These are phyloP conservation scores for Monopterus albus DNA, from an alignment of 2,113 vertebrate genomes.

Conservation along the genomic window DNA sequence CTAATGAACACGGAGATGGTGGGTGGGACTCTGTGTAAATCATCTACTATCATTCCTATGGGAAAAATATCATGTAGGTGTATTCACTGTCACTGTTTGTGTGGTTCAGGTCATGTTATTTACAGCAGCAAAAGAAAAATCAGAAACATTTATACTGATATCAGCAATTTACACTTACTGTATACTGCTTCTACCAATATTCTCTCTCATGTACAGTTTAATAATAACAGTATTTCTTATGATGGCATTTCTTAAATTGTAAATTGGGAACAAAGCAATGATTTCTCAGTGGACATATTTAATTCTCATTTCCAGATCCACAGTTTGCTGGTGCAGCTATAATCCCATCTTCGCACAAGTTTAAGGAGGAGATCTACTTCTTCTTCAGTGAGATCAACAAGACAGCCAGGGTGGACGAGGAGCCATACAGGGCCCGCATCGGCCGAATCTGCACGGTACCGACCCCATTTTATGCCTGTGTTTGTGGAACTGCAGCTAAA, in stretches of 20 bases:
- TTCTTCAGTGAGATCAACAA: slow-evolving; percentile 86
- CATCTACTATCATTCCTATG: slow-evolving; percentile 26
- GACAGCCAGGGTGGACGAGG: slow-evolving; percentile 79
- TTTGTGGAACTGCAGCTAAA: neutral
- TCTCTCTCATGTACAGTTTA: neutral
- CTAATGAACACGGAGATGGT: slow-evolving; percentile 49
- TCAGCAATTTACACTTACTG: neutral
- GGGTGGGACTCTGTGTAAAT: slow-evolving; percentile 51
- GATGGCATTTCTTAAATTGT: too few species aligned
- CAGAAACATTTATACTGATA: slow-evolving; percentile 7
- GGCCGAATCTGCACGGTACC: slow-evolving; percentile 85
- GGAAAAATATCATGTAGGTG: slow-evolving; percentile 32
- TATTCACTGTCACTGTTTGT: slow-evolving; percentile 7
- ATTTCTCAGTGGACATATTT: neutral
- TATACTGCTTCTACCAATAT: neutral
- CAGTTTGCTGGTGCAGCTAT: slow-evolving; percentile 84
- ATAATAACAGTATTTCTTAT: neutral
- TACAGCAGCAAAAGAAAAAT: neutral
- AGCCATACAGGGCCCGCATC: slow-evolving; percentile 82
- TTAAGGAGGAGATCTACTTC: slow-evolving; percentile 85
- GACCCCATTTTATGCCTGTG: neutral
- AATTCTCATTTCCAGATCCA: slow-evolving; percentile 70
- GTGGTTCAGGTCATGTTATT: neutral
- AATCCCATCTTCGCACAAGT: slow-evolving; percentile 69
- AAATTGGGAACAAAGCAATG: neutral